Base-by-base conservation (phyloP, 1,140 invertebrate species). In the Paraescarpia echinospica region DNA sequence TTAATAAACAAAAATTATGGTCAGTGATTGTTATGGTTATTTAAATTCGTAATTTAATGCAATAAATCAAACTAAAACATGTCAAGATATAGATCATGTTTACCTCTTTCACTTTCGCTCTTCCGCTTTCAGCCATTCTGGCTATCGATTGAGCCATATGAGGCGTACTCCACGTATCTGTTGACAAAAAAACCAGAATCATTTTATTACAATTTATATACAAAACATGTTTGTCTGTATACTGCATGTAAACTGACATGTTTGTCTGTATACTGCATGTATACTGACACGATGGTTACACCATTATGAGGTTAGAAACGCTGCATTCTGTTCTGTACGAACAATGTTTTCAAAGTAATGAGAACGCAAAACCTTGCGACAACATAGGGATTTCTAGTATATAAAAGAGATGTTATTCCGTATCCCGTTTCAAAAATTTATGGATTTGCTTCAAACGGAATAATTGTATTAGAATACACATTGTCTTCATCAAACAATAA, bases 31-130 rank as follows among this genome's bases (percentile, higher is more conserved):
- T n/a, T n/a, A n/a, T n/a, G n/a, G 35, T n/a, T 34, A 9, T 89
- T 5, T 33, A 34, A 33, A 6, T 5, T 4, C 9, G 34, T 9
- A 89, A 77, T 77, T 14, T 77, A 27, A 18, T 77, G 59, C 4
- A 77, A 77, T 77, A 12, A 77, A 4, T 4, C 33, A 34, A n/a
- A n/a, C n/a, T n/a, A n/a, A n/a, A 31, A 34, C 18, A 90, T 90
- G 91, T 35, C 1, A 35, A 34, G 33, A 41, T 33, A 18, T 31
- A 12, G 34, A 91, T 92, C n/a, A n/a, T n/a, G n/a, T n/a, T 59
- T 89, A 93, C 93, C 89, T 93, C 93, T 91, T 93, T 93, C 48
- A 93, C 92, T 41, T 93, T 93, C 34, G 92, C 92, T 34, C 93
- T 48, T 89, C 93, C 93, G n/a, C 92, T 91, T 89, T 93, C 93